Percentiles rank a stretch among this genome's conserved stretches.
phyloP scores from a whole-genome alignment of 2,888 invertebrate species.

The Xanthia togata region DNA sequence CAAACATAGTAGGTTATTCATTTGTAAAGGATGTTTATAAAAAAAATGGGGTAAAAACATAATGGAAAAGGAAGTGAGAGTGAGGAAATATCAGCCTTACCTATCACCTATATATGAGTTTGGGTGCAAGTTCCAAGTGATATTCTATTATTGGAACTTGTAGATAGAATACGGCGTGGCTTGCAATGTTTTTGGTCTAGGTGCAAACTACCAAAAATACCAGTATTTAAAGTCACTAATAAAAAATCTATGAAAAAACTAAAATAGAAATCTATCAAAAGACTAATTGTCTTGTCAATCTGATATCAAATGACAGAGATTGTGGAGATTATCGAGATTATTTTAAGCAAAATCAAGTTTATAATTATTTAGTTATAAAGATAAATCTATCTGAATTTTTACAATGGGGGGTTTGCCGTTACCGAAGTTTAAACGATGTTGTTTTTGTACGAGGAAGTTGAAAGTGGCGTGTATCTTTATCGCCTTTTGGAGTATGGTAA shows the following conservation, averaged over 20 bases:
- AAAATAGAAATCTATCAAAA: neutral
- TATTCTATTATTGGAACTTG: neutral
- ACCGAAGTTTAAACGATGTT: slow-evolving; percentile 72
- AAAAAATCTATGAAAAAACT: neutral
- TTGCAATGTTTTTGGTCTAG: neutral
- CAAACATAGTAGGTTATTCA: neutral
- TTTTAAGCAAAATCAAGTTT: slow-evolving; percentile 20
- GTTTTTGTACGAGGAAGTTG: slow-evolving; percentile 73
- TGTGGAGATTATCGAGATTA: neutral
- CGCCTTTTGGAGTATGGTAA: slow-evolving; percentile 70
- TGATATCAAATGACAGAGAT: slow-evolving; percentile 6
- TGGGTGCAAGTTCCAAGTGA: too few species aligned
- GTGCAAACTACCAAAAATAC: neutral
- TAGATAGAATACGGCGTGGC: neutral
- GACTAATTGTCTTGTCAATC: slow-evolving; percentile 27
- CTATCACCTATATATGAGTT: too few species aligned
- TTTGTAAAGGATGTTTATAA: too few species aligned
- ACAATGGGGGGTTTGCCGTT: slow-evolving; percentile 69
- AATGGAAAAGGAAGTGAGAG: neutral
- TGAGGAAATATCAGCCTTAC: neutral
- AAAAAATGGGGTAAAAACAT: neutral
- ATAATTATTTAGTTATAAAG: slow-evolving; percentile 9
- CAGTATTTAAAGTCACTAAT: slow-evolving; percentile 6
- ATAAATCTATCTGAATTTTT: slow-evolving; percentile 6
- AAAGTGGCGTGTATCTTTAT: slow-evolving; percentile 69